These are phyloP conservation scores for Cotesia congregata DNA, from an alignment of 2,888 invertebrate species.

Conservation along the genomic window DNA sequence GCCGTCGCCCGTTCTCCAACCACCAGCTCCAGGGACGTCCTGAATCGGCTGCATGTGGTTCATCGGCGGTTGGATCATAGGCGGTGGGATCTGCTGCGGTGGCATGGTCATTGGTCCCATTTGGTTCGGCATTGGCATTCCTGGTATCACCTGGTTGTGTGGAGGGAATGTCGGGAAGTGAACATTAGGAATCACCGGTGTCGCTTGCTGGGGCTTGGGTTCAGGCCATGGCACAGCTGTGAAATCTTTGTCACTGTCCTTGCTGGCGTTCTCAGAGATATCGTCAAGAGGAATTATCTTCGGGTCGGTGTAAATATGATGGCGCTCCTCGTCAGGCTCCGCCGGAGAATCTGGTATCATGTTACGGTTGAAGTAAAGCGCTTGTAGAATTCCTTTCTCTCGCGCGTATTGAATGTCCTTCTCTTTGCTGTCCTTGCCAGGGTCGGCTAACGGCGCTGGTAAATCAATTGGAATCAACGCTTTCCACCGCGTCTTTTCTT, in stretches of 20 bases:
- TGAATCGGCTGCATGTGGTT: slow-evolving; percentile 68
- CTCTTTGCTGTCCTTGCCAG: slow-evolving; percentile 87
- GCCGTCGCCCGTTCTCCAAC: slow-evolving; percentile 72
- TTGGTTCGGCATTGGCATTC: slow-evolving; percentile 44
- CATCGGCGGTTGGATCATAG: slow-evolving; percentile 56
- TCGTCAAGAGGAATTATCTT: slow-evolving; percentile 91
- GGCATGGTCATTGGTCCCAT: slow-evolving; percentile 52
- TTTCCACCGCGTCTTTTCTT: slow-evolving; percentile 84
- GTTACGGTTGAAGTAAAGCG: slow-evolving; percentile 84
- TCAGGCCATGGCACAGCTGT: slow-evolving; percentile 87
- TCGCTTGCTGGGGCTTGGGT: slow-evolving; percentile 78
- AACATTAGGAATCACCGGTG: slow-evolving; percentile 51
- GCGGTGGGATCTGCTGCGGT: slow-evolving; percentile 51
- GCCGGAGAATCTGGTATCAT: slow-evolving; percentile 89
- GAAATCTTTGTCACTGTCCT: slow-evolving; percentile 85
- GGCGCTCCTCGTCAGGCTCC: slow-evolving; percentile 89
- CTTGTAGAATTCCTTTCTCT: slow-evolving; percentile 86
- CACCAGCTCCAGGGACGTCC: slow-evolving; percentile 64
- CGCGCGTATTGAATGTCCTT: slow-evolving; percentile 88
- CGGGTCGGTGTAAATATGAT: slow-evolving; percentile 81
- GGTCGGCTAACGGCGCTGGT: slow-evolving; percentile 77
- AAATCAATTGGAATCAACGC: slow-evolving; percentile 79
- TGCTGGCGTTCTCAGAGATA: slow-evolving; percentile 78
- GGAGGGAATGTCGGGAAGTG: slow-evolving; percentile 66
- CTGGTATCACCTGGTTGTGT: slow-evolving; percentile 56